Base-by-base conservation (phyloP, 1,140 invertebrate genomes). In the Drosophila sucinea region DNA sequence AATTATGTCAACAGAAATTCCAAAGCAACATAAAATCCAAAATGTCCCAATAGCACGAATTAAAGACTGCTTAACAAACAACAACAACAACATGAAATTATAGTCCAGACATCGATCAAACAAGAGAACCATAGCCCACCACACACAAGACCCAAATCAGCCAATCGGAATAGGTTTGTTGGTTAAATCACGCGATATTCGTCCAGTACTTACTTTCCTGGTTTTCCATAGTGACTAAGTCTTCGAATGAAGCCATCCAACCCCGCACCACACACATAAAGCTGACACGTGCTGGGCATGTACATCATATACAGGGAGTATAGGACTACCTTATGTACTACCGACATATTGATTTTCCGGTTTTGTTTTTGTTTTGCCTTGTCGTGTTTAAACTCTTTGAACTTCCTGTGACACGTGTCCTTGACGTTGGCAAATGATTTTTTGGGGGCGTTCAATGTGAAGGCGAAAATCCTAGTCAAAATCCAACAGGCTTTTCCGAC, bases 1-100 rank as follows among this genome's bases (percentile, higher is more conserved):
- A 87, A 84, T 87, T 87, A 87, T 89, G 77, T 89, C 84, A 87
- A 80, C 78, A 78, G 78, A 67, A 87, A 87, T 89, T 73, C 63
- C 84, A 80, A 70, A 83, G 72, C 70, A 74, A 70, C 41, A 44
- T 64, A 30, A 77, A 75, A 68, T 62, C 23, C 25, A 23, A 76
- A 71, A 77, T 77, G 69, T 25, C 38, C 60, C 69, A 68, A 81
- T 78, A 62, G 44, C 74, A 71, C 63, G 82, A 85, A 81, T 67
- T 64, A 60, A 44, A 38, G 25, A 32, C 32, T 29, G 54, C 44
- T n/a, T 17, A 56, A 56, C 29, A 51, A 57, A 57, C 63, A 56
- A 63, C 35, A 74, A 64, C 51, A 75, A 71, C 74, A 72, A 77
- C 41, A 55, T 56, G 60, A 69, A 81, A 81, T 78, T 81, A 58